Base-by-base conservation (phyloP, 2,113 vertebrate species). In the Myrmophylax atrothorax region DNA sequence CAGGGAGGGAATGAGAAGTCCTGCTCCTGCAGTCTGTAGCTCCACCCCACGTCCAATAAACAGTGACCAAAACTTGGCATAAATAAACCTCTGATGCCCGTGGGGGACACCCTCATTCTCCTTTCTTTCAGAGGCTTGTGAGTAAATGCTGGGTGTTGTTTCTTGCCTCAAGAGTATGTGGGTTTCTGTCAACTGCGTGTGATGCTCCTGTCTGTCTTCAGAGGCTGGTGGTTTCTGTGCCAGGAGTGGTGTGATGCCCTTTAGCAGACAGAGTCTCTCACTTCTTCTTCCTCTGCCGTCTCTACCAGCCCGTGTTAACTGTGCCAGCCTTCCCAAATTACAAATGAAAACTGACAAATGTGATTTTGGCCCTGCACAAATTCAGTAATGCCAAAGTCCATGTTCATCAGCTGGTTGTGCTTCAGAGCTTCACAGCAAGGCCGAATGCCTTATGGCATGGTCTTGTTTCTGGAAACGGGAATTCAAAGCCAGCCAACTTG, bases 1-100 rank as follows among this genome's bases (percentile, higher is more conserved):
- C 15, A n/a, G 23, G 3, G 2, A 26, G 14, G 49, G 13, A 68
- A 40, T 33, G 14, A 78, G 25, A 70, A 70, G 53, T 55, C 12
- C 5, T 23, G 8, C 6, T 75, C 9, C 25, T 4, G 3, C 22
- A 17, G 58, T 83, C 83, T 69, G 25, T 80, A 53, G 33, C 40
- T 76, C 14, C 52, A 12, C 10, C 38, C 40, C 29, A 37, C 73
- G 40, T 73, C 46, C 40, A 53, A 23, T 6, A 16, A 90, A 22
- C 19, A 26, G 26, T 47, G 72, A 84, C 37, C 0, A 0, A 49
- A 92, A 46, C 42, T 62, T 0, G 1, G 8, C 3, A 5, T 74
- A 67, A 84, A 50, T 50, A 84, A 70, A 55, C 6, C 9, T 89
- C 13, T 87, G 44, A 35, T 80, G 60, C 40, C 28, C 84, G 12